Evolutionary conservation across 2,113 vertebrate genomes (phyloP), one percentile per base, ranked within the genome.

Genomic region (Otus sunia): DNA sequence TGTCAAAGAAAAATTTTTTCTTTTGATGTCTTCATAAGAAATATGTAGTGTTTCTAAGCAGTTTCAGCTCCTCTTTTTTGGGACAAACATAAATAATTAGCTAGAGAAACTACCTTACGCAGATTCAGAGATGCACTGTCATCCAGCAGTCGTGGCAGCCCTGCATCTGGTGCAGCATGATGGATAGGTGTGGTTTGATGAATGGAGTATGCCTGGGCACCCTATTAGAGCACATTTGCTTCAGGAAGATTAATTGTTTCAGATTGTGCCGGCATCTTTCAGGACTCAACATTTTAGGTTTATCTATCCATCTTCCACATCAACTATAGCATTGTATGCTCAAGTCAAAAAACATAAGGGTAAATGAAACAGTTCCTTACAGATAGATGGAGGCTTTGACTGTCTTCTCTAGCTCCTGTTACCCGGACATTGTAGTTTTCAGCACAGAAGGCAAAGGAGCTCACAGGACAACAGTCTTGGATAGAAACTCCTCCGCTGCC

Each of bases 151-250:
- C 2, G 6, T 27, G 12, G 94, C 89, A 95, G 83, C 67, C 39
- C 75, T 92, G 87, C 94, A n/a, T 39, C n/a, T 93, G 91, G 82
- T 66, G 74, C 66, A 13, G 59, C 4, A 2, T 98, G 97, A 98
- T 98, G 88, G 93, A 98, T 98, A 5, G 69, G 39, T 47, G 32
- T 63, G 32, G 34, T 77, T 49, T 98, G 98, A 98, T 97, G 97
- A 92, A 98, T 96, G 94, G 68, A 10, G 2, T 47, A 4, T 82
- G 92, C 88, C 92, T 83, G 59, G 43, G 53, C 77, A 80, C 64
- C 32, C 83, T 59, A 90, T 97, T 96, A 96, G 74, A 96, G 74
- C 90, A 49, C 81, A 83, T 88, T 88, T 59, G 32, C 87, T 95
- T 73, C 9, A 11, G 88, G 45, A 97, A 97, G 97, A 98, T 97